phyloP scores from a whole-genome alignment of 2,797 vertebrate species.

The Ptychadena robeensis region DNA sequence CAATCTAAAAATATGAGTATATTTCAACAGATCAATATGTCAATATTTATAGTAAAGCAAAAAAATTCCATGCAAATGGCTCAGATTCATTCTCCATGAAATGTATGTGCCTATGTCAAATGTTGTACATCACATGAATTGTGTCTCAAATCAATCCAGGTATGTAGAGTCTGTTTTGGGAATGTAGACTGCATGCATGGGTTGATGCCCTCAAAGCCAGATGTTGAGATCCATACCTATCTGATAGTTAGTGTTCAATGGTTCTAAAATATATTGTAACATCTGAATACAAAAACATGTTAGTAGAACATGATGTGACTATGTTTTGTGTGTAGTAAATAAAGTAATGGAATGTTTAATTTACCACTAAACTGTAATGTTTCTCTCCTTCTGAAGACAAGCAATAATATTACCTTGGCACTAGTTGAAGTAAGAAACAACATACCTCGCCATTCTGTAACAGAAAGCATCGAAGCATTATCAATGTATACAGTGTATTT shows the following conservation, averaged over 20 bases:
- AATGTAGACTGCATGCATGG: neutral
- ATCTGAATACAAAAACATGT: neutral
- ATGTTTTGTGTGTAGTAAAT: neutral
- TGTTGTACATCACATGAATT: too few species aligned
- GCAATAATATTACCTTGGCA: conserved; percentile 68
- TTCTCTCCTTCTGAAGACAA: neutral
- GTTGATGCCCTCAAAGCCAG: neutral
- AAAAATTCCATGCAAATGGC: too few species aligned
- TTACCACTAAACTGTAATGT: neutral
- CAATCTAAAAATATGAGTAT: too few species aligned
- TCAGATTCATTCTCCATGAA: too few species aligned
- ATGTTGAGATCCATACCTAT: neutral
- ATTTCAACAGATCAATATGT: too few species aligned
- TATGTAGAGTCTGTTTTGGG: too few species aligned
- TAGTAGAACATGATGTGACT: neutral
- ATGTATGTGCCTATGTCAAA: too few species aligned
- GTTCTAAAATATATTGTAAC: neutral
- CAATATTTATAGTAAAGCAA: too few species aligned
- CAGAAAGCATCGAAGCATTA: conserved; percentile 59
- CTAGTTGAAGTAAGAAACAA: conserved; percentile 64
- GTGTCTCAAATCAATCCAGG: too few species aligned
- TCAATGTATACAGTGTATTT: neutral
- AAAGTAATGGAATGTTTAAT: neutral
- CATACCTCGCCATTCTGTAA: conserved; percentile 89
- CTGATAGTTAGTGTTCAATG: neutral